A percentile compares a stretch with the other conserved stretches of the same genome.
phyloP scores from a whole-genome alignment of 2,888 invertebrate genomes.

The Glaucopsyche alexis region DNA sequence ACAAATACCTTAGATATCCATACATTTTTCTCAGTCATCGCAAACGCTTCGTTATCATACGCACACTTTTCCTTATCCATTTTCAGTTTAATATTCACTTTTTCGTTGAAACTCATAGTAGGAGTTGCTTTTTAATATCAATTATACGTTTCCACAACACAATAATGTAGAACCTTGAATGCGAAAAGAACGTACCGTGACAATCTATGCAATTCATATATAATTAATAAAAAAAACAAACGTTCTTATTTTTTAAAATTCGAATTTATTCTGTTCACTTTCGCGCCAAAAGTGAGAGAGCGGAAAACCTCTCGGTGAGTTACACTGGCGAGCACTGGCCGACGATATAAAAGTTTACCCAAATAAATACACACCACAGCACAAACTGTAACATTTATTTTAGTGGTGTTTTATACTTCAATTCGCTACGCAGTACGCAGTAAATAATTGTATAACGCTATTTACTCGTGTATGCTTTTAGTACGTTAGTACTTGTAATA shows the following conservation, averaged over 20 bases:
- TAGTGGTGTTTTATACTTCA: slow-evolving; percentile 1
- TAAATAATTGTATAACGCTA: slow-evolving; percentile 10
- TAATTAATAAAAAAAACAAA: slow-evolving; percentile 19
- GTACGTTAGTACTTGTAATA: background rate
- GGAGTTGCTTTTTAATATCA: slow-evolving; percentile 22
- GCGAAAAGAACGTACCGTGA: slow-evolving; percentile 6
- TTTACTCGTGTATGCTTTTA: background rate
- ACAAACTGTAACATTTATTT: slow-evolving; percentile 45
- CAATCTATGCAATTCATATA: slow-evolving; percentile 2
- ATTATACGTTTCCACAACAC: slow-evolving; percentile 38
- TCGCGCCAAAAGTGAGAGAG: slow-evolving; percentile 54
- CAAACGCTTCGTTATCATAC: slow-evolving; percentile 66
- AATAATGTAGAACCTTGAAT: slow-evolving; percentile 37
- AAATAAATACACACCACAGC: slow-evolving; percentile 52
- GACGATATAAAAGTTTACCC: slow-evolving; percentile 48
- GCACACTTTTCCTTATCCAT: slow-evolving; percentile 53
- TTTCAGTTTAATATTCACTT: slow-evolving; percentile 35
- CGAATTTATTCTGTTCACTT: slow-evolving; percentile 40
- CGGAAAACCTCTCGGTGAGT: slow-evolving; percentile 52
- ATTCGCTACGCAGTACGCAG: background rate
- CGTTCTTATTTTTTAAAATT: slow-evolving; percentile 21
- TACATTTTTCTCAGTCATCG: slow-evolving; percentile 61
- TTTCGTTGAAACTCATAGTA: slow-evolving; percentile 32
- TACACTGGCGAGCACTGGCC: slow-evolving; percentile 49
- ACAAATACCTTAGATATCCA: slow-evolving; percentile 50